These are phyloP conservation scores for Hemitrygon akajei DNA, from an alignment of 2,797 vertebrate species.

Conservation along the genomic window DNA sequence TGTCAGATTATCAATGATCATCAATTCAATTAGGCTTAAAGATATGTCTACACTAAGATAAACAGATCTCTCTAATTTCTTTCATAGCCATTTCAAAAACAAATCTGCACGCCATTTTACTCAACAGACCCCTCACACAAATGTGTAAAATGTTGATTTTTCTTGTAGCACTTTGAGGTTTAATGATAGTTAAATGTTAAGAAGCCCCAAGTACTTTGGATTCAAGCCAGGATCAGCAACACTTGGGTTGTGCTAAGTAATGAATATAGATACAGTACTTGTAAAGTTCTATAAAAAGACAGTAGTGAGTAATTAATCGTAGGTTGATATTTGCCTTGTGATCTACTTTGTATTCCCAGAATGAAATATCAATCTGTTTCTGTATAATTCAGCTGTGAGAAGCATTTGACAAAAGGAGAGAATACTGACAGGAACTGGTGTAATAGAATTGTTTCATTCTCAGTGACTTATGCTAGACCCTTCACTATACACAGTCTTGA, in stretches of 20 bases:
- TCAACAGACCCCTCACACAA: neutral
- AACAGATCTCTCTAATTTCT: conserved; percentile 12
- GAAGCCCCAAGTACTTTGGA: conserved; percentile 22
- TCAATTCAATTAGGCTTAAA: neutral
- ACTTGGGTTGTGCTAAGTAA: neutral
- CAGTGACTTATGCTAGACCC: neutral
- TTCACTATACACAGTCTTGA: too few species aligned
- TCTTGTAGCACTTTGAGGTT: neutral
- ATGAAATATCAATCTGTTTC: conserved; percentile 17
- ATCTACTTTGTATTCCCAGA: conserved; percentile 22
- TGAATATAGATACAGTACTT: conserved; percentile 11
- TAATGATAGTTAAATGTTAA: neutral
- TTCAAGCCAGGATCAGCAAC: neutral
- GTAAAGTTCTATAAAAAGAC: conserved; percentile 18
- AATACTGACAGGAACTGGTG: neutral
- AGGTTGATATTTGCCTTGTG: conserved; percentile 7
- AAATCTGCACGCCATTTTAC: neutral
- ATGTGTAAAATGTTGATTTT: neutral
- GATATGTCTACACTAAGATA: neutral
- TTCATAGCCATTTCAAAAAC: neutral
- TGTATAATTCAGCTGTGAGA: neutral
- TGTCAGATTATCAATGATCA: neutral
- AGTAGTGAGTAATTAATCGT: conserved; percentile 11
- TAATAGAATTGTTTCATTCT: neutral
- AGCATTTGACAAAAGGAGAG: conserved; percentile 9